Conservation (phyloP, 2,797 vertebrate genomes). For the Amblyopsis hoosieri region DNA sequence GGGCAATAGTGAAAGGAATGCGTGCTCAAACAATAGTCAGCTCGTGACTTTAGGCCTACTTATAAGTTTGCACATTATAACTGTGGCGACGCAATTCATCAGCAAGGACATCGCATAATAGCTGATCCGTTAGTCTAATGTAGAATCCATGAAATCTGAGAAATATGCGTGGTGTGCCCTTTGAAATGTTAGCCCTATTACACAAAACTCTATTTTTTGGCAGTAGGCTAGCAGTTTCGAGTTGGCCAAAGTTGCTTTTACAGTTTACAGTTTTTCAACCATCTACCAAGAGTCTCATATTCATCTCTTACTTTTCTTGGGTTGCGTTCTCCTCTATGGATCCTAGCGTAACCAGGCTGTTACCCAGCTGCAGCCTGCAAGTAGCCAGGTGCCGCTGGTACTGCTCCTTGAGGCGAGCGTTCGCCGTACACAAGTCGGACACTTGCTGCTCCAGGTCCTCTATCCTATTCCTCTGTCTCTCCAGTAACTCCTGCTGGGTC, state of each 20-base stretch:
- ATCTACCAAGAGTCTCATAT: not conserved
- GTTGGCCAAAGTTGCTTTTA: constrained; percentile 4
- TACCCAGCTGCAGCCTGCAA: constrained; percentile 82
- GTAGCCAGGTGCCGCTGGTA: constrained; percentile 90
- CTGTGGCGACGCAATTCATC: no score
- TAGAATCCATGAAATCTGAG: no score
- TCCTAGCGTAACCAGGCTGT: constrained; percentile 66
- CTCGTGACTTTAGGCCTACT: no score
- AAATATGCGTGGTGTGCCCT: no score
- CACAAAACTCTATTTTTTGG: not conserved
- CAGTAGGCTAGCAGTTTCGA: not conserved
- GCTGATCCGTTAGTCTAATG: no score
- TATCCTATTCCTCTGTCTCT: constrained; percentile 87
- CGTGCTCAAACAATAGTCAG: no score
- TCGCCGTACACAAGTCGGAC: constrained; percentile 88
- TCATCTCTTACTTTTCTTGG: constrained; percentile 83
- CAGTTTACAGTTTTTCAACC: no score
- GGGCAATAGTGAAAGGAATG: no score
- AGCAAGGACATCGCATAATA: no score
- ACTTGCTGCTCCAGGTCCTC: constrained; percentile 96
- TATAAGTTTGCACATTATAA: no score
- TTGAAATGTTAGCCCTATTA: not conserved
- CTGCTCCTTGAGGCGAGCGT: constrained; percentile 85
- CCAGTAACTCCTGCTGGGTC: constrained; percentile 93
- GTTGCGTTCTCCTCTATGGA: constrained; percentile 78